Evolutionary conservation across 2,888 invertebrate species (phyloP).

Genomic region (Matsumyia berberina): DNA sequence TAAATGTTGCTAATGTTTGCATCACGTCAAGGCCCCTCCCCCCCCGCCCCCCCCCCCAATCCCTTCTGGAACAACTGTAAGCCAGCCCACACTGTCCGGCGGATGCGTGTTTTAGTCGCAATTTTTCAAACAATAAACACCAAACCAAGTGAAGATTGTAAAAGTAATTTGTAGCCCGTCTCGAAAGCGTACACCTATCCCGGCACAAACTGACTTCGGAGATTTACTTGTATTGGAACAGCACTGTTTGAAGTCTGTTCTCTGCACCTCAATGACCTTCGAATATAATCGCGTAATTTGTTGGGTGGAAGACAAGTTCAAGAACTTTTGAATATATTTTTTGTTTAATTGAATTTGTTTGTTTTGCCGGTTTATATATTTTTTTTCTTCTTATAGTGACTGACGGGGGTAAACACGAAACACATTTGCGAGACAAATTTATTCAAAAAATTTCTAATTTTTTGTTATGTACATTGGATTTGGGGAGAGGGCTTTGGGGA

Average conservation of each 20-base stretch:
- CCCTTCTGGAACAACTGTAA: no score
- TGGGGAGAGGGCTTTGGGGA: background rate
- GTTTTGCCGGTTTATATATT: background rate
- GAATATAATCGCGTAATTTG: constrained; percentile 48
- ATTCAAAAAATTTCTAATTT: background rate
- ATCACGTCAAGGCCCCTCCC: background rate
- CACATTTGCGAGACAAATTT: constrained; percentile 27
- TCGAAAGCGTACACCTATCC: no score
- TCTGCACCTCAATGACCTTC: constrained; percentile 44
- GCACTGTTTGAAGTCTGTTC: background rate
- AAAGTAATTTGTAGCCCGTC: no score
- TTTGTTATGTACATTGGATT: background rate
- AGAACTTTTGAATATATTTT: constrained; percentile 52
- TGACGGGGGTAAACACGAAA: constrained; percentile 23
- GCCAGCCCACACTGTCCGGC: no score
- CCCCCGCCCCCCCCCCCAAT: no score
- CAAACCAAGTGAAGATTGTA: background rate
- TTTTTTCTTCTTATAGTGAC: background rate
- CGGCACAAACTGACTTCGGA: no score
- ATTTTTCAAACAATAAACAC: no score
- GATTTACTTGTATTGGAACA: no score
- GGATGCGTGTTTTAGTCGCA: background rate
- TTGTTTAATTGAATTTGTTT: constrained; percentile 35
- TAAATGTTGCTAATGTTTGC: constrained; percentile 16
- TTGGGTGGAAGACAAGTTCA: constrained; percentile 60